Conservation (phyloP, 2,113 vertebrate genomes). For the Arvicanthis niloticus region DNA sequence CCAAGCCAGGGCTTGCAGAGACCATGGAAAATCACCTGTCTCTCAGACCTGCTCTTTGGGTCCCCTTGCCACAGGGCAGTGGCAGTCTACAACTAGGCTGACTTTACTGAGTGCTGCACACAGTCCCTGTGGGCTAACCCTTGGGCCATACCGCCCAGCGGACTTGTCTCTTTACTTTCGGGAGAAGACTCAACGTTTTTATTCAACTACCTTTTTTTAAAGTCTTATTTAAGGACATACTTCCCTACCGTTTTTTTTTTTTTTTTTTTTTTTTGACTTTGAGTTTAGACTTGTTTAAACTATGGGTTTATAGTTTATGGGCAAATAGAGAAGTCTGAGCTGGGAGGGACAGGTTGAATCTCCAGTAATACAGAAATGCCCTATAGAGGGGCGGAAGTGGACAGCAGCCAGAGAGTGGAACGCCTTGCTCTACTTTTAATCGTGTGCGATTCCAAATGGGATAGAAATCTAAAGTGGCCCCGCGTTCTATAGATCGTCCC, state of each 20-base stretch:
- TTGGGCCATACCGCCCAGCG: slow-evolving; percentile 54
- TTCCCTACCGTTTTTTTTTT: slow-evolving; percentile 18
- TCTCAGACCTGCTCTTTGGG: slow-evolving; percentile 69
- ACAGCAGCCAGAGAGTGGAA: background rate
- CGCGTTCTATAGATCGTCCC: background rate
- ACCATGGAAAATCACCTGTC: slow-evolving; percentile 80
- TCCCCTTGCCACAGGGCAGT: slow-evolving; percentile 58
- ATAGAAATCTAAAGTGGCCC: slow-evolving; percentile 29
- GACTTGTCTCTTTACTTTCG: slow-evolving; percentile 17
- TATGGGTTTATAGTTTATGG: background rate
- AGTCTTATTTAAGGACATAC: background rate
- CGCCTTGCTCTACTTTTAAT: background rate
- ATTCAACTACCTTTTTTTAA: background rate
- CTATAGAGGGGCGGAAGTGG: background rate
- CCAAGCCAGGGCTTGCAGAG: slow-evolving; percentile 13
- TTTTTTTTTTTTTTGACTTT: slow-evolving; percentile 42
- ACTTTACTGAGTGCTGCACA: slow-evolving; percentile 66
- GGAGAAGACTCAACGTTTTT: background rate
- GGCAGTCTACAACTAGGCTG: slow-evolving; percentile 67
- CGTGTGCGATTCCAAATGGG: background rate
- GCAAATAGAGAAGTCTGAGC: slow-evolving; percentile 23
- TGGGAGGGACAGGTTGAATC: background rate
- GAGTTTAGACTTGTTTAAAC: slow-evolving; percentile 37
- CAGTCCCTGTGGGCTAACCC: background rate
- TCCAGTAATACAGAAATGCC: background rate